A percentile compares a stretch with the other conserved stretches of the same genome.
These are phyloP conservation scores for Erinaceus europaeus DNA, from an alignment of 2,113 vertebrate species.

Conservation along the genomic window DNA sequence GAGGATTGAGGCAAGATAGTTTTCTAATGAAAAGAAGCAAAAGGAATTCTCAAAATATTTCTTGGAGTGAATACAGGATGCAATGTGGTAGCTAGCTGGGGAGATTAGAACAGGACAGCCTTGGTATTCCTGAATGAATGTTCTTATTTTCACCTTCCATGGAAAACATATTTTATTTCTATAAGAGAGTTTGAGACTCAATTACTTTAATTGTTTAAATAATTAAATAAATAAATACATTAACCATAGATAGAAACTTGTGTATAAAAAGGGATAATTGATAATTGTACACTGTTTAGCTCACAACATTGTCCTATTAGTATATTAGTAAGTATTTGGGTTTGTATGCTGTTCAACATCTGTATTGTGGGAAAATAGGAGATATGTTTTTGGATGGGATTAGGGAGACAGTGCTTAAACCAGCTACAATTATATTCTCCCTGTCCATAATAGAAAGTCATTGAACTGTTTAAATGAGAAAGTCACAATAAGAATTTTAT, in stretches of 20 bases:
- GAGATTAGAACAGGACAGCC: fast-evolving
- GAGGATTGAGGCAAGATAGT: not conserved
- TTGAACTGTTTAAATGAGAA: not conserved
- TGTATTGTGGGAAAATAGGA: not conserved
- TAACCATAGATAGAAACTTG: not conserved
- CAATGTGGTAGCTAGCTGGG: not conserved
- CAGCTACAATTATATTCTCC: not conserved
- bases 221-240: not conserved
- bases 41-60: not conserved
- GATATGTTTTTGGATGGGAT: not conserved
- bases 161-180: not conserved
- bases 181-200: not conserved
- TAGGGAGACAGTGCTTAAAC: not conserved
- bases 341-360: not conserved
- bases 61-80: not conserved
- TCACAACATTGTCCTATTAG: not conserved
- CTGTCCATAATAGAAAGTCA: not conserved
- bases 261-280: not conserved
- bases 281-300: not conserved
- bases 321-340: not conserved
- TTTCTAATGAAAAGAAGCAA: not conserved
- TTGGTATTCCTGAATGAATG: too few species aligned
- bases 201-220: not conserved
- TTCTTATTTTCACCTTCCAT: not conserved
- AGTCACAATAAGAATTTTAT: not conserved